phyloP scores from a whole-genome alignment of 1,140 invertebrate genomes.

The Bombus pyrosoma region DNA sequence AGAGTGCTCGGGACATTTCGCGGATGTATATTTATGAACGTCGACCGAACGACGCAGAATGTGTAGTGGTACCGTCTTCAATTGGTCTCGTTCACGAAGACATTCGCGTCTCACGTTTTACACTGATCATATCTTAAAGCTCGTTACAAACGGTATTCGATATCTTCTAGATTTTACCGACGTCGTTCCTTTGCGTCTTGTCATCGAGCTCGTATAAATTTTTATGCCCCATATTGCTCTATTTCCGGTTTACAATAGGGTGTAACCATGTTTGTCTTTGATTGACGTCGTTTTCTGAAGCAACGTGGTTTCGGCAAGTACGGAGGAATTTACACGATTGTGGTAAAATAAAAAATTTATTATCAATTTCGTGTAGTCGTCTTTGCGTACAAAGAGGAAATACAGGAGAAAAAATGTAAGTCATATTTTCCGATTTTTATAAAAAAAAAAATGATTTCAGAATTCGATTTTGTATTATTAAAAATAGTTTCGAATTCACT shows the following conservation, averaged over 20 bases:
- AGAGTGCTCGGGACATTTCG: background rate
- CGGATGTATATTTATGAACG: slow-evolving; percentile 40
- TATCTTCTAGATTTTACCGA: background rate
- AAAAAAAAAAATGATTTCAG: too few species aligned
- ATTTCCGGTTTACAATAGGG: background rate
- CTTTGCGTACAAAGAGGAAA: background rate
- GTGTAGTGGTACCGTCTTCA: slow-evolving; percentile 16
- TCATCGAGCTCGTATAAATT: background rate
- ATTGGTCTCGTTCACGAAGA: slow-evolving; percentile 24
- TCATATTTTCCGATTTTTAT: background rate
- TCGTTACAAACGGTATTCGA: background rate
- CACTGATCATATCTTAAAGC: slow-evolving; percentile 20
- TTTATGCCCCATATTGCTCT: background rate
- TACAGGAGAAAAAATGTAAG: background rate
- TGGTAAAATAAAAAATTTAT: background rate
- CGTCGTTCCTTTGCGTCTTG: background rate
- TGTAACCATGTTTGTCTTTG: background rate
- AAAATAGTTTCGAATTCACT: too few species aligned
- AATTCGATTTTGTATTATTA: too few species aligned
- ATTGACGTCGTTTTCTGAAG: background rate
- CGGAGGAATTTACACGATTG: background rate
- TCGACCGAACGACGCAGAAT: background rate
- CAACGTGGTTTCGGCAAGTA: too few species aligned
- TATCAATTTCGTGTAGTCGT: background rate
- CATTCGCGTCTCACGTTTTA: slow-evolving; percentile 13